Conservation (phyloP, 2,888 invertebrate genomes). For the Eudemis profundana region DNA sequence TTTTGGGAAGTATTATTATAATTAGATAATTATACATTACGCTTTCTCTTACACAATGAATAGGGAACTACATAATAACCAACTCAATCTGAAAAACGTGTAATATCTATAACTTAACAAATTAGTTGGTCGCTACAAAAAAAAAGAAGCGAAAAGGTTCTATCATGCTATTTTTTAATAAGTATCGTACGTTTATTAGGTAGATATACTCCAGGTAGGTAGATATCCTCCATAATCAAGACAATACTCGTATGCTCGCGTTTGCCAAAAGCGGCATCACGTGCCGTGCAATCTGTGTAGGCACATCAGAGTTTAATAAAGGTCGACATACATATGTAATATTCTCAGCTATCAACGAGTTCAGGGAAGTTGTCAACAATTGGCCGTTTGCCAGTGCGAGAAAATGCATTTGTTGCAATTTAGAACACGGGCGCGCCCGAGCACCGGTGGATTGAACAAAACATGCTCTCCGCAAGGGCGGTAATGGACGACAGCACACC, state of each 20-base stretch:
- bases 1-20: too few species aligned
- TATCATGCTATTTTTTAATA: too few species aligned
- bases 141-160: too few species aligned
- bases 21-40: too few species aligned
- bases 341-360: conserved; percentile 55
- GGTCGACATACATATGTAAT: conserved; percentile 50
- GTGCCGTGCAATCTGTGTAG: conserved; percentile 38
- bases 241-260: conserved; percentile 25
- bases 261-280: conserved; percentile 26
- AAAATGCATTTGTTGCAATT: conserved; percentile 63
- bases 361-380: conserved; percentile 59
- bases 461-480: conserved; percentile 39
- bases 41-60: too few species aligned
- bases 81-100: too few species aligned
- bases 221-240: conserved; percentile 24
- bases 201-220: neutral
- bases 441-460: conserved; percentile 42
- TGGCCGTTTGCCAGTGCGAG: conserved; percentile 62
- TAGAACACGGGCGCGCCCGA: conserved; percentile 46
- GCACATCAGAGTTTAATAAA: conserved; percentile 44
- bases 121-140: too few species aligned
- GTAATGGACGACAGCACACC: conserved; percentile 33
- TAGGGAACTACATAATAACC: too few species aligned
- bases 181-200: too few species aligned
- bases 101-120: too few species aligned